phyloP scores from a whole-genome alignment of 2,888 invertebrate genomes.

The Ephialtes manifestator region DNA sequence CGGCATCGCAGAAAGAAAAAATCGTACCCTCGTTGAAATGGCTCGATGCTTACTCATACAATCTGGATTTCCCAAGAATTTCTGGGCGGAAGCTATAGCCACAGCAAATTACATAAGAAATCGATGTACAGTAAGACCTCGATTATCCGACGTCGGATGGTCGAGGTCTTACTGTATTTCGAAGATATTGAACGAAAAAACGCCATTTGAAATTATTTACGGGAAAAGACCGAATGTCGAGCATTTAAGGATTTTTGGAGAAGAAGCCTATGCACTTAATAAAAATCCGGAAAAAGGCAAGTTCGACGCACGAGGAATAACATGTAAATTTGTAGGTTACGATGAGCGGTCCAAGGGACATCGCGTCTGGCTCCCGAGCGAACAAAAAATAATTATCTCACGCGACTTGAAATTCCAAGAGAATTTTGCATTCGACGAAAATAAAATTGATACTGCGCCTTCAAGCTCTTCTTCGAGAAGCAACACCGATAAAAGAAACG shows the following conservation, averaged over 20 bases:
- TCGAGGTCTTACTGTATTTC: too few species aligned
- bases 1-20: slow-evolving; percentile 43
- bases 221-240: slow-evolving; percentile 13
- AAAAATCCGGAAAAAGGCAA: slow-evolving; percentile 47
- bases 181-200: slow-evolving; percentile 41
- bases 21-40: slow-evolving; percentile 37
- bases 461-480: background rate
- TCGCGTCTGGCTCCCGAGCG: slow-evolving; percentile 33
- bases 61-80: slow-evolving; percentile 53
- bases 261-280: slow-evolving; percentile 26
- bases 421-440: background rate
- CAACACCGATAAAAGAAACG: background rate
- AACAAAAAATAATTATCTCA: slow-evolving; percentile 17
- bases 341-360: slow-evolving; percentile 41
- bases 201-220: slow-evolving; percentile 46
- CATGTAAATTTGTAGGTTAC: slow-evolving; percentile 51
- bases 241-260: slow-evolving; percentile 32
- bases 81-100: slow-evolving; percentile 74
- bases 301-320: slow-evolving; percentile 31
- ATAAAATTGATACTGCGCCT: background rate
- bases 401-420: slow-evolving; percentile 7
- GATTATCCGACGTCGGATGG: too few species aligned
- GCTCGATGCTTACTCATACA: too few species aligned
- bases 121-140: too few species aligned
- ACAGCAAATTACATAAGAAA: slow-evolving; percentile 70